Evolutionary conservation across 2,797 vertebrate species (phyloP).

Genomic region (Anableps anableps): DNA sequence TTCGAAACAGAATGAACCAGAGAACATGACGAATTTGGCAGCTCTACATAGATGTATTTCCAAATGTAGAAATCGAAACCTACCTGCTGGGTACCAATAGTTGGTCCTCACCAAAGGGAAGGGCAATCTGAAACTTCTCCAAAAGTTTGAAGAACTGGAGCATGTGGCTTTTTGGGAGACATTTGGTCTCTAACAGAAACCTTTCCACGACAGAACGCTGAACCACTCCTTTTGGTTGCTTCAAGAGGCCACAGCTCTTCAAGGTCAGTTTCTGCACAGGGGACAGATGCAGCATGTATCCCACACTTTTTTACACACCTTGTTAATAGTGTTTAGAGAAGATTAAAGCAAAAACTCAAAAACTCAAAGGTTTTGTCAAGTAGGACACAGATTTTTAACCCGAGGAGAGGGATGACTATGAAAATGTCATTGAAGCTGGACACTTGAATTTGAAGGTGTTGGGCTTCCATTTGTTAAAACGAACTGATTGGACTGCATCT

Average conservation of each 20-base stretch:
- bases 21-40: neutral
- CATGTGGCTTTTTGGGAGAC: slow-evolving; percentile 89
- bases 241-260: slow-evolving; percentile 82
- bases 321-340: neutral
- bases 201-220: slow-evolving; percentile 88
- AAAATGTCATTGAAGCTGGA: neutral
- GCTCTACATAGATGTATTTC: too few relatives aligned
- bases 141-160: slow-evolving; percentile 92
- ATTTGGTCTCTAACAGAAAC: slow-evolving; percentile 86
- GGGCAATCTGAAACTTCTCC: slow-evolving; percentile 95
- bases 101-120: slow-evolving; percentile 91
- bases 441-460: too few relatives aligned
- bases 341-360: neutral
- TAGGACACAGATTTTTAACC: neutral
- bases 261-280: slow-evolving; percentile 86
- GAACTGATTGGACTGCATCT: too few relatives aligned
- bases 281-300: neutral
- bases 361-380: neutral
- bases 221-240: slow-evolving; percentile 88
- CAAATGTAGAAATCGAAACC: neutral
- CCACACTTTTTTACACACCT: neutral
- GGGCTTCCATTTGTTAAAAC: too few relatives aligned
- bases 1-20: neutral
- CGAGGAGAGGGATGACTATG: neutral
- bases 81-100: slow-evolving; percentile 95